phyloP scores from a whole-genome alignment of 1,140 invertebrate genomes.

The Radopholus similis region DNA sequence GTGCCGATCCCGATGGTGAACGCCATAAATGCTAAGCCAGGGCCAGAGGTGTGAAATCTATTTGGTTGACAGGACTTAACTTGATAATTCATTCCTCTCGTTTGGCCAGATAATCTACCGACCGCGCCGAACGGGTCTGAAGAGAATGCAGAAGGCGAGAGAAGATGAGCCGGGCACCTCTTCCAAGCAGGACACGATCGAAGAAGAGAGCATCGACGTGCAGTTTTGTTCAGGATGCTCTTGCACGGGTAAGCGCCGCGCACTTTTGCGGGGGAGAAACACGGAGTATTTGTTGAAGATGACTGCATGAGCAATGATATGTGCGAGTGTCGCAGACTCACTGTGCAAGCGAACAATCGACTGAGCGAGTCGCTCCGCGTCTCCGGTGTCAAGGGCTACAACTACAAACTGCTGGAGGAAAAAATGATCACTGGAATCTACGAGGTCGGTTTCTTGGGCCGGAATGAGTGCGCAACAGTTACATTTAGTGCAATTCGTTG shows the following conservation, averaged over 20 bases:
- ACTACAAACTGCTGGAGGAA: slow-evolving; percentile 18
- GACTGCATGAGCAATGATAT: slow-evolving; percentile 25
- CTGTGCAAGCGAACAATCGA: slow-evolving; percentile 20
- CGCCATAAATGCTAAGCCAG: not conserved
- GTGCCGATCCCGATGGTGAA: slow-evolving; percentile 21
- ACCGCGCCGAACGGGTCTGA: slow-evolving; percentile 11
- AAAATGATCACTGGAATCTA: slow-evolving; percentile 35
- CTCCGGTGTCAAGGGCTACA: slow-evolving; percentile 13
- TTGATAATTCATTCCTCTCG: not conserved
- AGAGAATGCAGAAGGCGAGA: not conserved
- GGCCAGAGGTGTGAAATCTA: slow-evolving; percentile 5
- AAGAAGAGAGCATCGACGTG: slow-evolving; percentile 23
- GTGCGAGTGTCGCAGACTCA: slow-evolving; percentile 34
- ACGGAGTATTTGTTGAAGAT: slow-evolving; percentile 12
- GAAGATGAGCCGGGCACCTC: not conserved
- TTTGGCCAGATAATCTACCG: slow-evolving; percentile 7
- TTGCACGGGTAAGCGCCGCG: slow-evolving; percentile 20
- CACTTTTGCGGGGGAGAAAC: slow-evolving; percentile 5
- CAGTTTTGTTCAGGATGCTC: slow-evolving; percentile 28
- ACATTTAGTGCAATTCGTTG: slow-evolving; percentile 18
- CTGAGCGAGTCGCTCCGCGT: slow-evolving; percentile 15
- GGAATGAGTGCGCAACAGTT: not conserved
- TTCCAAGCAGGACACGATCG: not conserved
- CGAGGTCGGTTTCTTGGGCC: not conserved
- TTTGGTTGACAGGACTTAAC: not conserved